These are phyloP conservation scores for Erythrocebus patas DNA, from an alignment of 2,113 vertebrate genomes.

Conservation along the genomic window DNA sequence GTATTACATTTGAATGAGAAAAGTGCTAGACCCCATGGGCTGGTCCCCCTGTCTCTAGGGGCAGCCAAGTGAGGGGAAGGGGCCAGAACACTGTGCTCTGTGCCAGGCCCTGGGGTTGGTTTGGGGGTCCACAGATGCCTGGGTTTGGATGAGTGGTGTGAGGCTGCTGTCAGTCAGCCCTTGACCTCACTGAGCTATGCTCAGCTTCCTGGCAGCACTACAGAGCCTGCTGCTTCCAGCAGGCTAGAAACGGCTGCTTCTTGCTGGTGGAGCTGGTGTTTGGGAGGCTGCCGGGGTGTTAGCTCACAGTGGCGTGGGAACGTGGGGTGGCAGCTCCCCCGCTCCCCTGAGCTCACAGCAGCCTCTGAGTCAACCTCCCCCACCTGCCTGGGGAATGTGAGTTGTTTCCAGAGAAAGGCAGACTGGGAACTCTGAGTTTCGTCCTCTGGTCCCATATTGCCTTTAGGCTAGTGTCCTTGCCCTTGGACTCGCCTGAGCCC, in stretches of 20 bases:
- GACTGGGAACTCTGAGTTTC: neutral
- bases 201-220: conserved; percentile 16
- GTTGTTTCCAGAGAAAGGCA: neutral
- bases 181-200: neutral
- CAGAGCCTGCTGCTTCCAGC: neutral
- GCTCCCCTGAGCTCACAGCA: conserved; percentile 44
- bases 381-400: conserved; percentile 39
- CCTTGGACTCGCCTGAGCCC: neutral
- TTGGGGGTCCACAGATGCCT: neutral
- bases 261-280: conserved; percentile 3
- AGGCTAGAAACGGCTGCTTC: neutral
- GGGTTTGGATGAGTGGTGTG: neutral
- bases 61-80: neutral
- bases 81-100: neutral
- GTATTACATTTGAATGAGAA: neutral
- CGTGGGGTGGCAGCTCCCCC: conserved; percentile 32
- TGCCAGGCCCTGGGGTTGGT: neutral
- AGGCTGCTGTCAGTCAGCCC: neutral
- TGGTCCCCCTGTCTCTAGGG: neutral
- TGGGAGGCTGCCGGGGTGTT: conserved; percentile 53
- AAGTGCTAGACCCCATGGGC: neutral
- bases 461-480: neutral
- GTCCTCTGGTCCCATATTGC: neutral
- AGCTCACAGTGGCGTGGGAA: conserved; percentile 35
- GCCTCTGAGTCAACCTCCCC: conserved; percentile 65